phyloP scores from a whole-genome alignment of 92 coral and sea anemone genomes.

The Actinostola sp. region DNA sequence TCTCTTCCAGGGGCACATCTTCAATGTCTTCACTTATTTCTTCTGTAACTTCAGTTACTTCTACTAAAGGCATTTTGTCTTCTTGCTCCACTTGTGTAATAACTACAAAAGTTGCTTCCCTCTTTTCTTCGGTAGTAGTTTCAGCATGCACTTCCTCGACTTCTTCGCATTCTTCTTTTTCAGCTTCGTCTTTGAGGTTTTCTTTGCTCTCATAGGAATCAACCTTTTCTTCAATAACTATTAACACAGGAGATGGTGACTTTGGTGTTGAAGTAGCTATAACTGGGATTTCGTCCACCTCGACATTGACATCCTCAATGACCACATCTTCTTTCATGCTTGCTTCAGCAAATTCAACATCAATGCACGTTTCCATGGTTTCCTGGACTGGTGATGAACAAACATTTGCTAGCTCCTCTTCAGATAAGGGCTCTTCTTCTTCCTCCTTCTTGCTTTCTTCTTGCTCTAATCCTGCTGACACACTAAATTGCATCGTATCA shows the following conservation, averaged over 20 bases:
- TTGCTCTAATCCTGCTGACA: conserved; percentile 2
- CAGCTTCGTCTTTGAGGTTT: not conserved
- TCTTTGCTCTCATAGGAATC: not conserved
- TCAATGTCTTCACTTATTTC: no score
- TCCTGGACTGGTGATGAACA: not conserved
- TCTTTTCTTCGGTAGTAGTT: not conserved
- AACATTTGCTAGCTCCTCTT: not conserved
- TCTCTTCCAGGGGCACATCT: no score
- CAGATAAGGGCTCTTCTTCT: conserved; percentile 6
- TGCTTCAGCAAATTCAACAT: conserved; percentile 3
- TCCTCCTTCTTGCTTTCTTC: not conserved
- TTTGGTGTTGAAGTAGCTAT: not conserved
- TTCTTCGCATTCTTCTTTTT: not conserved
- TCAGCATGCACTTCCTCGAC: not conserved
- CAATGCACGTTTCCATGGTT: not conserved
- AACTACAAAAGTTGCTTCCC: not conserved
- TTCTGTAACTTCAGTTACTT: conserved; percentile 1
- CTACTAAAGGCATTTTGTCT: not conserved
- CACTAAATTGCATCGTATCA: not conserved
- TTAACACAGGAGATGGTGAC: not conserved
- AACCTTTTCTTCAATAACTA: conserved; percentile 9
- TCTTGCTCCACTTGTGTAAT: not conserved
- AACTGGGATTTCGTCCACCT: not conserved
- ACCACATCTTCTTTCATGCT: not conserved
- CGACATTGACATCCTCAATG: conserved; percentile 1